These are phyloP conservation scores for Eclectus roratus DNA, from an alignment of 2,113 vertebrate species.

Conservation along the genomic window DNA sequence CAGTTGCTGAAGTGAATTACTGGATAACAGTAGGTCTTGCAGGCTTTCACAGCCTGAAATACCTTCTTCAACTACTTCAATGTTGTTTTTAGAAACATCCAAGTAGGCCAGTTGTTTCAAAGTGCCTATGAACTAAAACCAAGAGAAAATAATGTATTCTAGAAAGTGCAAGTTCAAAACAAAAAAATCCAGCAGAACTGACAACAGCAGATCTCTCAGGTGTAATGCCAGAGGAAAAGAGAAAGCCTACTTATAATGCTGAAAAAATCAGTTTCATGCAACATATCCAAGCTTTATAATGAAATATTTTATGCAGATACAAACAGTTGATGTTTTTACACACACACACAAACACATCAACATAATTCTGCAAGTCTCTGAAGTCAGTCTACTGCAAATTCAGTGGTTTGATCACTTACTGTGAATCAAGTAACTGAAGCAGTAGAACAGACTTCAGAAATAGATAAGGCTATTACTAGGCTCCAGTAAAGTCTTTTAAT, in stretches of 20 bases:
- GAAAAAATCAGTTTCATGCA: not conserved
- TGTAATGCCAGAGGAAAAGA: not conserved
- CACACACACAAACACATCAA: not conserved
- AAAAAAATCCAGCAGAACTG: not conserved
- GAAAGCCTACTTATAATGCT: not conserved
- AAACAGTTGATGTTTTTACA: not conserved
- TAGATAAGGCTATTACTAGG: not conserved
- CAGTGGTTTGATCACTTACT: rapidly evolving
- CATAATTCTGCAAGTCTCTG: not conserved
- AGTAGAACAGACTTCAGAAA: not conserved
- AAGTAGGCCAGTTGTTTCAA: conserved; percentile 93
- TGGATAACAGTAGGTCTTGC: conserved; percentile 93
- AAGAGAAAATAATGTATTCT: not conserved
- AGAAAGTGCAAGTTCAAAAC: not conserved
- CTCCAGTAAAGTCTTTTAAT: not conserved
- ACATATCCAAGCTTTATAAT: not conserved
- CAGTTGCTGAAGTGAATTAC: conserved; percentile 92
- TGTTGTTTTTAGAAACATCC: conserved; percentile 96
- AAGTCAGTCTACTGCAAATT: not conserved
- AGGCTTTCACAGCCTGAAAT: conserved; percentile 93
- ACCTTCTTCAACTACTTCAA: conserved; percentile 94
- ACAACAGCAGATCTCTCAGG: not conserved
- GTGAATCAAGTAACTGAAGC: not conserved
- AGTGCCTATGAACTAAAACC: conserved; percentile 86
- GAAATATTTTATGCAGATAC: not conserved